Conservation (phyloP, 1,140 invertebrate species). For the Neoseiulus cucumeris region DNA sequence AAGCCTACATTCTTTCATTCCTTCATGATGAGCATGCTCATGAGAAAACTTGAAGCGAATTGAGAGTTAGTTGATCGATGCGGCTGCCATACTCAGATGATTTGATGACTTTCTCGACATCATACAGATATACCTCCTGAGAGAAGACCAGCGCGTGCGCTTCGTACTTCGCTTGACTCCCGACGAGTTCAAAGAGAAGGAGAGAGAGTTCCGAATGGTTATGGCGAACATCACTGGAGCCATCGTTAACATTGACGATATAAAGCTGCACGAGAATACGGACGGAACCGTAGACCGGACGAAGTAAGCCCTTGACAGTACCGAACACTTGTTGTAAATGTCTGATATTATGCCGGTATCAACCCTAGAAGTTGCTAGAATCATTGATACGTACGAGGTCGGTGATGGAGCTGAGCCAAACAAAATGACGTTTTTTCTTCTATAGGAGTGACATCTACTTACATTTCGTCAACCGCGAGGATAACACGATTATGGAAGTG, state of each 20-base stretch:
- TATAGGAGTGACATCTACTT: conserved; percentile 70
- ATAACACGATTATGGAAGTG: conserved; percentile 67
- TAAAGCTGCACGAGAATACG: conserved; percentile 71
- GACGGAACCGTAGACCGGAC: conserved; percentile 81
- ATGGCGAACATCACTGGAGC: conserved; percentile 63
- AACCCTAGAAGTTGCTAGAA: no score
- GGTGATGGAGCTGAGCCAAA: no score
- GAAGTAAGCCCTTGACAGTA: conserved; percentile 32
- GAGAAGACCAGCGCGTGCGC: conserved; percentile 75
- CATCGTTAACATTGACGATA: conserved; percentile 80
- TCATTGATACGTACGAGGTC: no score
- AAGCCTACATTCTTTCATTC: conserved; percentile 18
- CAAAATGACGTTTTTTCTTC: conserved; percentile 14
- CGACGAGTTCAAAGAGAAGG: conserved; percentile 53
- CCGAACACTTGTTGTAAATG: neutral
- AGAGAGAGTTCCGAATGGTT: conserved; percentile 53
- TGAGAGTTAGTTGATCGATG: neutral
- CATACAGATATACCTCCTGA: conserved; percentile 54
- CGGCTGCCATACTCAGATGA: neutral
- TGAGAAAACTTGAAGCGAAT: no score
- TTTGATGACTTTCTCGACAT: neutral
- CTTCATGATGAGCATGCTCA: neutral
- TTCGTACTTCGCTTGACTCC: conserved; percentile 76
- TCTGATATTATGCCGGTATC: no score
- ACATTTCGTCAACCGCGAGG: conserved; percentile 66